Evolutionary conservation across 2,888 invertebrate species (phyloP), one percentile per base, ranked within the genome.

Genomic region (Aspidiotus destructor): DNA sequence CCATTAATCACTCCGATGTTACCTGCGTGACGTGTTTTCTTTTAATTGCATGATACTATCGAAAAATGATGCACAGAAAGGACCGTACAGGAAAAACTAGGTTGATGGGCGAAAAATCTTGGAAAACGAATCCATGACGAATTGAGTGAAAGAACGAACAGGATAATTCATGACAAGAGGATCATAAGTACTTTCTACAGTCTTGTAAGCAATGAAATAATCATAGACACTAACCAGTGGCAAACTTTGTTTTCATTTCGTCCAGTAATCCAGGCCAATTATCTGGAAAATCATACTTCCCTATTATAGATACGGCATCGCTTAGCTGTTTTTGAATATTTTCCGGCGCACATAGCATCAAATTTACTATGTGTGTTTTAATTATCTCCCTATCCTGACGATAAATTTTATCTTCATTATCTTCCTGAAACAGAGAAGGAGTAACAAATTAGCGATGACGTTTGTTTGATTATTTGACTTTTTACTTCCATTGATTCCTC

Each of bases 1-100:
- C 97, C 97, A 77, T 97, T 95, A 71, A 98, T 95, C 0, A 94
- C 82, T 76, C 93, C 87, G 77, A 98, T 95, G 78, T 98, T 94
- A 57, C 92, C 91, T 82, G 79, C 71, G 28, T 5, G 28, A 28
- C 28, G 5, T 28, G 28, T 28, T n/a, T n/a, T 28, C 28, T 28
- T 28, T 28, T 28, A 28, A 28, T 28, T 28, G 5, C 28, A 5
- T 28, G 28, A 28, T 28, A 28, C 28, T 28, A 28, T 28, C 1
- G 28, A 28, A 28, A 28, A 28, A 28, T 28, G 28, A 28, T 28
- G 28, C 28, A 28, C 28, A 3, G 28, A 3, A 28, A 28, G 28
- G 28, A 28, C 28, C 5, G 28, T 28, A 5, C n/a, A 28, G 28
- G 28, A 5, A 5, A 28, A 28, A 28, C 28, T 28, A 28, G 28